A percentile compares a stretch with the other conserved stretches of the same genome.
Evolutionary conservation across 2,888 invertebrate genomes (phyloP).

Genomic region (Ochropleura plecta): DNA sequence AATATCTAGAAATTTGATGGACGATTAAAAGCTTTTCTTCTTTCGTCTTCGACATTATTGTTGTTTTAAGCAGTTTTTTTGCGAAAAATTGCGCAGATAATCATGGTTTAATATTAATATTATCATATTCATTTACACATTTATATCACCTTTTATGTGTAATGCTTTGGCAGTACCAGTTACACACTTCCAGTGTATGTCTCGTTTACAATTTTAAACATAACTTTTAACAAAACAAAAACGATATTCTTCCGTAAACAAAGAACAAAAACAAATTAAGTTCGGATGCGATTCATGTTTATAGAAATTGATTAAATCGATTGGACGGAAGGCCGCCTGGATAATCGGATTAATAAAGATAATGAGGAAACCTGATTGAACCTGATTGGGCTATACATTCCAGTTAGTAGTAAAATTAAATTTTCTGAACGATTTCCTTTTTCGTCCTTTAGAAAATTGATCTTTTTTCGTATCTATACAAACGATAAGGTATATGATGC

Average conservation of each 20-base stretch:
- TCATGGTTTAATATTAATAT: background rate
- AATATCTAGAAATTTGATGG: conserved; percentile 17
- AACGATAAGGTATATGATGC: background rate
- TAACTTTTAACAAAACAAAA: conserved; percentile 6
- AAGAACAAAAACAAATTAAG: conserved; percentile 27
- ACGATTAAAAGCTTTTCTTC: background rate
- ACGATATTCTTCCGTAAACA: conserved; percentile 6
- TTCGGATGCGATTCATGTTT: conserved; percentile 27
- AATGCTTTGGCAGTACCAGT: background rate
- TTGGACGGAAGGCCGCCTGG: conserved; percentile 28
- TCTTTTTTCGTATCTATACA: background rate
- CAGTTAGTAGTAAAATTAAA: conserved; percentile 12
- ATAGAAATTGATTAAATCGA: conserved; percentile 43
- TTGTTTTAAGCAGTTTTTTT: background rate
- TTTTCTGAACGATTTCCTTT: conserved; percentile 13
- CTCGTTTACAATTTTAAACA: background rate
- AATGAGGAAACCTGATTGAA: conserved; percentile 49
- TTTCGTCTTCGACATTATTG: background rate
- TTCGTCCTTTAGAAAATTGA: background rate
- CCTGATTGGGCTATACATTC: conserved; percentile 44
- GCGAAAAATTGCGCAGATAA: background rate
- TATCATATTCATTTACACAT: no score
- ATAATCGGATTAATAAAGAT: conserved; percentile 54
- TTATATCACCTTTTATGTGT: background rate
- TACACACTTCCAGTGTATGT: background rate